Percentiles rank a stretch among this genome's conserved stretches.
Evolutionary conservation across 2,797 vertebrate genomes (phyloP).

Genomic region (Sebastes cheni): DNA sequence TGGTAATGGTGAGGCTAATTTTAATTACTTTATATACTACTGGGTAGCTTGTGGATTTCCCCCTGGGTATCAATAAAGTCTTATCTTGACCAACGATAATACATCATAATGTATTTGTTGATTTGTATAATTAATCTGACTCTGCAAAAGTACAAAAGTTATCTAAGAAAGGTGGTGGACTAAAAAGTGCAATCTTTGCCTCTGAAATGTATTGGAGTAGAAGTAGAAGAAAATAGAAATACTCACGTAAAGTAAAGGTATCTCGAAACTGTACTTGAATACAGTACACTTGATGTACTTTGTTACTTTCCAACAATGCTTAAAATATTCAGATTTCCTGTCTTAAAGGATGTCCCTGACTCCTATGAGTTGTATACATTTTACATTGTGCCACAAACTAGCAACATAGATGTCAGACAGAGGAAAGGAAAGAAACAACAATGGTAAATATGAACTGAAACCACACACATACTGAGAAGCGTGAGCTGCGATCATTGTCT

Average conservation of each 20-base stretch:
- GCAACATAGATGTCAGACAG: not conserved
- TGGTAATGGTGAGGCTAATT: too few relatives aligned
- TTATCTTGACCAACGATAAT: too few relatives aligned
- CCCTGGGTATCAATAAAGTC: too few relatives aligned
- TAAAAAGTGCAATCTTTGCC: not conserved
- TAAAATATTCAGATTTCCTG: not conserved
- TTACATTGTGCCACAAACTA: not conserved
- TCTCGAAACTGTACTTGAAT: not conserved
- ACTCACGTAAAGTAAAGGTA: not conserved
- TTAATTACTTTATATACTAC: too few relatives aligned
- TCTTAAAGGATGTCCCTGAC: not conserved
- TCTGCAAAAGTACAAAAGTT: not conserved
- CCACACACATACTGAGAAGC: not conserved
- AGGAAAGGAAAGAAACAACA: not conserved
- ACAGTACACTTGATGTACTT: not conserved
- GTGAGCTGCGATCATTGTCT: constrained; percentile 5
- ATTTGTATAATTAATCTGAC: too few relatives aligned
- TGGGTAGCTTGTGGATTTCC: too few relatives aligned
- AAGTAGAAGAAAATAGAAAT: not conserved
- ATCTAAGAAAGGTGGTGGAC: not conserved
- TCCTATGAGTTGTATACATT: not conserved
- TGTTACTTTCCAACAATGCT: too few relatives aligned
- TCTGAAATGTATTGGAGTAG: not conserved
- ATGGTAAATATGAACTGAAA: not conserved
- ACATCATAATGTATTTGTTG: too few relatives aligned